Base-by-base conservation (phyloP, 2,888 invertebrate species). In the Apantesis nais region DNA sequence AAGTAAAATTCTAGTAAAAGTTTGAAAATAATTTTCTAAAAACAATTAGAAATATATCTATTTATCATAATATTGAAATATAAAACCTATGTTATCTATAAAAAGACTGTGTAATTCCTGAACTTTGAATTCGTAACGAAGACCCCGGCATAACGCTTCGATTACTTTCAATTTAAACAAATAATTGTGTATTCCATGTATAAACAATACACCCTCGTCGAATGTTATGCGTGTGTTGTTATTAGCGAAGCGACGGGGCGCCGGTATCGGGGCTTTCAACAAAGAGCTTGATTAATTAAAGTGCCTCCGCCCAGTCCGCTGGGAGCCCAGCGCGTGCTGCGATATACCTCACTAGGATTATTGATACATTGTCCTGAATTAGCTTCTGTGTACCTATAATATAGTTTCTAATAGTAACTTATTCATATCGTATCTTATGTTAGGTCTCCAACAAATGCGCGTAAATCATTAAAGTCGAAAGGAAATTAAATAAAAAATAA, bases 261-360 rank as follows among this genome's bases (percentile, higher is more conserved):
- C 81, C 86, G 82, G 81, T 70, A 81, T 75, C 48, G 48, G 83
- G 83, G 83, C 86, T 85, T 88, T 88, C 88, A 87, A 91, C 93
- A 91, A 92, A 92, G 93, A 88, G 91, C 88, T 90, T 92, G 90
- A 93, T 94, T 94, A 94, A 94, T 94, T 94, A 93, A 93, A 93
- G 92, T 92, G 91, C 93, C 90, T 88, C 90, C 90, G 86, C 92
- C 93, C 90, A 84, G 90, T 87, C 93, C 93, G 76, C 82, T 77
- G 93, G 92, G 93, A 92, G 83, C 66, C 70, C 77, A 89, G 87
- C 87, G 89, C 88, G 85, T 85, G 80, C 73, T 73, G 70, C 86
- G 82, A 85, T 89, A 85, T 86, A 83, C 84, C 85, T 84, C 84
- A 83, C 81, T 76, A 81, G 90, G 89, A 90, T 92, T 90, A 92